A percentile compares a stretch with the other conserved stretches of the same genome.
Evolutionary conservation across 2,888 invertebrate species (phyloP).

Genomic region (Ophioninae sp.): DNA sequence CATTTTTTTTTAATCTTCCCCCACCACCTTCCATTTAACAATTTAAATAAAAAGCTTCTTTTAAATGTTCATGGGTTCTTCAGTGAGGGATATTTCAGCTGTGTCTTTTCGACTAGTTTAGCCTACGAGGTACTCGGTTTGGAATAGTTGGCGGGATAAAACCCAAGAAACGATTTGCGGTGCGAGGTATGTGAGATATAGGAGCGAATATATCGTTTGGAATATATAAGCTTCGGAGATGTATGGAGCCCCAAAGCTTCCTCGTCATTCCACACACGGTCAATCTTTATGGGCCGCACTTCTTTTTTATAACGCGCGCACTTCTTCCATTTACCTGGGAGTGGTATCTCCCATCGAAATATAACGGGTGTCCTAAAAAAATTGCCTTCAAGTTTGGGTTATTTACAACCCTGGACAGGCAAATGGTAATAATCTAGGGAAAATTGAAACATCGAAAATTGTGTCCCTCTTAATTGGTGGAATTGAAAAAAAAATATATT

Average conservation of each 20-base stretch:
- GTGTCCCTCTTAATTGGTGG: too few relatives aligned
- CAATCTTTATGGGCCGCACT: slow-evolving; percentile 52
- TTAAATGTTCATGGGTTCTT: background rate
- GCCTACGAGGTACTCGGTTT: background rate
- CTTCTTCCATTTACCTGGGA: slow-evolving; percentile 28
- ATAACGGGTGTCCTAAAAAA: slow-evolving; percentile 1
- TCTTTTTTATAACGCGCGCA: slow-evolving; percentile 45
- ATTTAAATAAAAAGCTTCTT: background rate
- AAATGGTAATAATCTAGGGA: background rate
- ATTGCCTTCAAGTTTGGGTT: background rate
- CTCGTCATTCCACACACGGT: slow-evolving; percentile 42
- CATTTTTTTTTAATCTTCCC: background rate
- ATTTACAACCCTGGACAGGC: background rate
- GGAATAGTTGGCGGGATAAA: slow-evolving; percentile 20
- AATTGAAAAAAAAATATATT: too few relatives aligned
- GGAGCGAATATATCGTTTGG: slow-evolving; percentile 5
- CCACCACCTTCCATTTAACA: too few relatives aligned
- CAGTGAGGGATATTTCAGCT: background rate
- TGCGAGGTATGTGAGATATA: slow-evolving; percentile 14
- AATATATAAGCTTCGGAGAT: slow-evolving; percentile 11
- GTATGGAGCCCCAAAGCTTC: slow-evolving; percentile 9
- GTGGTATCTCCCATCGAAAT: background rate
- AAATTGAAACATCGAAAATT: background rate
- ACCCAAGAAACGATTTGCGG: slow-evolving; percentile 6
- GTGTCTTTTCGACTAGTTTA: background rate